Conservation (phyloP, 64 coral and sea anemone genomes). For the Montipora efflorescens region DNA sequence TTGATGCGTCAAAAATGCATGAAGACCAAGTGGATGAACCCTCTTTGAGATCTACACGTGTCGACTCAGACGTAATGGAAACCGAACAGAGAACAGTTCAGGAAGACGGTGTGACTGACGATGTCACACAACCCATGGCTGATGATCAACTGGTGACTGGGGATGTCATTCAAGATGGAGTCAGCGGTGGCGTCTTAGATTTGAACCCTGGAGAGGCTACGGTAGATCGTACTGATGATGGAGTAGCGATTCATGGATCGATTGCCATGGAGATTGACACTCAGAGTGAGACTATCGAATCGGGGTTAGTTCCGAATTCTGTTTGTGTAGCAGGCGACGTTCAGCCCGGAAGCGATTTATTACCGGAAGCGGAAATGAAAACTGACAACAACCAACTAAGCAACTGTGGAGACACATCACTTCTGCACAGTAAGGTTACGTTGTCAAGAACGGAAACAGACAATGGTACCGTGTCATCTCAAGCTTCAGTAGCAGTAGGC, state of each 20-base stretch:
- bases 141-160: not conserved
- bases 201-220: not conserved
- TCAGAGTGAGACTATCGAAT: not conserved
- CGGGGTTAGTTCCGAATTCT: not conserved
- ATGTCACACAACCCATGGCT: not conserved
- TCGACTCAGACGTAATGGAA: slow-evolving; percentile 15
- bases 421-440: not conserved
- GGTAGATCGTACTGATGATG: not conserved
- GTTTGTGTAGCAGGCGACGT: not conserved
- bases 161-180: not conserved
- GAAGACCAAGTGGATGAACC: not conserved
- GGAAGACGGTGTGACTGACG: not conserved
- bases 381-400: not conserved
- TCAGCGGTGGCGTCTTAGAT: too few species aligned
- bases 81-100: not conserved
- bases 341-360: not conserved
- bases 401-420: not conserved
- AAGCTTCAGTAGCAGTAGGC: not conserved
- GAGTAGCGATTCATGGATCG: not conserved
- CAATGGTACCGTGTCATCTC: not conserved
- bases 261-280: slow-evolving; percentile 40
- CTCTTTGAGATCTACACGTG: not conserved
- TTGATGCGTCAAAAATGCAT: not conserved
- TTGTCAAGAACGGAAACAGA: not conserved
- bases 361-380: not conserved